Evolutionary conservation across 53 echinoderm and acorn worm genomes (phyloP), one percentile per base, ranked within the genome.

Genomic region (Henricia sp.): DNA sequence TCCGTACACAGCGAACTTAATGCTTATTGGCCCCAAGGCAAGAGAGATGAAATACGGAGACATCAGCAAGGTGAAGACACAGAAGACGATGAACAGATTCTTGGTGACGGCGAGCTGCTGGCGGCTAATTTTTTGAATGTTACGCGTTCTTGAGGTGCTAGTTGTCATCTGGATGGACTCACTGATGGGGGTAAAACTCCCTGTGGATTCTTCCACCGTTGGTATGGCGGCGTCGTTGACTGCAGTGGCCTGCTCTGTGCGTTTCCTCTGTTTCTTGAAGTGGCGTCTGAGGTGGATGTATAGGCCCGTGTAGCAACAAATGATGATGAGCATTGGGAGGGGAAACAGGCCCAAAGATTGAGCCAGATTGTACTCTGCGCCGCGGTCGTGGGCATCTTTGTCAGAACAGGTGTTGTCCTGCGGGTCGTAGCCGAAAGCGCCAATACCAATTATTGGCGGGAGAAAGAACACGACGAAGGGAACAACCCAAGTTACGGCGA

Each of bases 221-320:
- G 62, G 28, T 4, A 3, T 27, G 28, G 26, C 55, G 11, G 55
- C 13, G 6, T 25, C 1, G 23, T 1, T n/a, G 40, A 8, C n/a
- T 20, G 41, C 0, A 6, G 13, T 21, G 48, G 19, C 20, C 11
- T 62, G 16, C 63, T 17, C 16, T 6, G 44, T 33, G 64, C 35
- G 12, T 30, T 50, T 80, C 78, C n/a, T 42, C 80, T 44, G 64
- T 50, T 59, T 62, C 37, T 50, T 62, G 48, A 80, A 80, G 51
- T 89, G 89, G 19, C 70, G 84, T 44, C 59, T 84, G 59, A 80
- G 80, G 23, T 68, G 76, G 48, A 80, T 41, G 89, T 89, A 89
- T 58, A 89, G 75, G 29, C 71, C 77, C 48, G 62, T 19, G 84
- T 89, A 89, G 84, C 59, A 76, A 37, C 58, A 52, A 32, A 89